A percentile compares a stretch with the other conserved stretches of the same genome.
Conservation (phyloP, 2,113 vertebrate genomes). For the human region GRCh38 chr4:112751001-112751500, state of each 20-base stretch:
- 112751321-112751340: fast-evolving
- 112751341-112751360: background rate
- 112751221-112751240: too few relatives aligned
- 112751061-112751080: background rate
- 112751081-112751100: background rate
- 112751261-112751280: background rate
- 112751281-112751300: background rate
- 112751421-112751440: background rate
- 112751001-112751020: too few relatives aligned
- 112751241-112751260: background rate
- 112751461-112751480: background rate
- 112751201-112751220: background rate
- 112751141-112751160: background rate
- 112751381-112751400: background rate
- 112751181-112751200: background rate
- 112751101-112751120: background rate
- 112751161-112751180: background rate
- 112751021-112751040: too few relatives aligned
- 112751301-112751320: background rate
- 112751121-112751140: background rate
- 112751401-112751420: background rate
- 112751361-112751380: background rate
- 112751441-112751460: background rate
- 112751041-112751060: background rate
- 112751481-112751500: constrained; percentile 33